Conservation (phyloP, 2,113 vertebrate genomes). For the Cyanocitta stelleri region DNA sequence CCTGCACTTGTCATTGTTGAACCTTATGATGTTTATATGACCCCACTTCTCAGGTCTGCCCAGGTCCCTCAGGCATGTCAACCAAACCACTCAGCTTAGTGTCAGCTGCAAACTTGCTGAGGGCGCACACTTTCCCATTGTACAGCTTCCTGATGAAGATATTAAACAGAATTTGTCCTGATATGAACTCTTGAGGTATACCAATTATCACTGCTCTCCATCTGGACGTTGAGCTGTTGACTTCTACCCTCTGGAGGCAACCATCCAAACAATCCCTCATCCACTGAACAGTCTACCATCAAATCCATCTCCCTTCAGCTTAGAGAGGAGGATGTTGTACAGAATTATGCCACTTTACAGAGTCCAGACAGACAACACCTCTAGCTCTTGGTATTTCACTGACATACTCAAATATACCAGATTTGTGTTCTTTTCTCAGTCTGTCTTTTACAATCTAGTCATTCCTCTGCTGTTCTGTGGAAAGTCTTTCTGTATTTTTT, state of each 20-base stretch:
- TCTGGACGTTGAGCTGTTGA: rapidly evolving
- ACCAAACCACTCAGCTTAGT: not conserved
- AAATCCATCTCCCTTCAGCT: not conserved
- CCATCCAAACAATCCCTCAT: not conserved
- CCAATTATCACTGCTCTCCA: not conserved
- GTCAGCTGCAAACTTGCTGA: not conserved
- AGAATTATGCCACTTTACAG: not conserved
- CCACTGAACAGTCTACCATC: not conserved
- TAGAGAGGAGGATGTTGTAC: not conserved
- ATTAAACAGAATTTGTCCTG: not conserved
- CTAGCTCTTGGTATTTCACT: not conserved
- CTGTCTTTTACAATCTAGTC: not conserved
- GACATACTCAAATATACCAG: not conserved
- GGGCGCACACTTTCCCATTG: not conserved
- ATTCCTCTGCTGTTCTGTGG: not conserved
- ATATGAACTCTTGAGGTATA: not conserved
- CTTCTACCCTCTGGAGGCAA: too few species aligned
- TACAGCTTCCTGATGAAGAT: not conserved
- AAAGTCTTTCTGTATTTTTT: not conserved
- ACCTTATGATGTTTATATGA: not conserved
- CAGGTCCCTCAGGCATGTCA: not conserved
- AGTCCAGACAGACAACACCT: not conserved
- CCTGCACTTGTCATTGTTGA: not conserved
- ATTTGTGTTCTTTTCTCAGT: not conserved
- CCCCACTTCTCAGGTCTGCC: not conserved